A percentile compares a stretch with the other conserved stretches of the same genome.
These are phyloP conservation scores for Poecile montanus DNA, from an alignment of 2,797 vertebrate species.

Conservation along the genomic window DNA sequence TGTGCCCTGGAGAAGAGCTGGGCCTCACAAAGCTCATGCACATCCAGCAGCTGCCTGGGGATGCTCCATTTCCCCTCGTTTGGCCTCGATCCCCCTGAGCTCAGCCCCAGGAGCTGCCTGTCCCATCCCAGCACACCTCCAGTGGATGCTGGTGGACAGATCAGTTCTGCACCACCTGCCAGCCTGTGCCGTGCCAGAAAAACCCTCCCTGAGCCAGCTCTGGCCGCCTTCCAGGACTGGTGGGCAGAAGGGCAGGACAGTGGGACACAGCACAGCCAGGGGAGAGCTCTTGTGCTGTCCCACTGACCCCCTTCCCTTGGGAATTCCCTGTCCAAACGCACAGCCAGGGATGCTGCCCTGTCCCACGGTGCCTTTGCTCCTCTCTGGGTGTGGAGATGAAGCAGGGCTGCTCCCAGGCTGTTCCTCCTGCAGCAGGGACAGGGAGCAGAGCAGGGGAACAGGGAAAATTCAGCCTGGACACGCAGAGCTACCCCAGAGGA, in stretches of 20 bases:
- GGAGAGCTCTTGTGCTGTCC: neutral
- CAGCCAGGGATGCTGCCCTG: rapidly evolving
- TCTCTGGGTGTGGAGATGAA: rapidly evolving
- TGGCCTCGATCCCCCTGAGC: neutral
- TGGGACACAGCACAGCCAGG: neutral
- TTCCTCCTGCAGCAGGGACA: neutral
- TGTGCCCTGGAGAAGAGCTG: neutral
- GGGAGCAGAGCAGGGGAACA: neutral
- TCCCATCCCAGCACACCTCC: neutral
- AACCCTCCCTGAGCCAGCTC: neutral
- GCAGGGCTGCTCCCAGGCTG: neutral
- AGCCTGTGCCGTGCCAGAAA: neutral
- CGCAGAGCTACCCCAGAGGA: neutral
- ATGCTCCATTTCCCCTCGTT: neutral
- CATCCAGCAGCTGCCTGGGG: neutral
- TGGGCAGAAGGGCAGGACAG: neutral
- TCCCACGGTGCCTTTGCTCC: neutral
- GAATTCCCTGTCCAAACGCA: neutral
- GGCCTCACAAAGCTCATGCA: neutral
- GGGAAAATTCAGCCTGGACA: neutral
- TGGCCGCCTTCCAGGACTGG: neutral
- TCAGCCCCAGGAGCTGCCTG: neutral
- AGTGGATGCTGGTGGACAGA: neutral
- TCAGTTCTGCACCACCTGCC: constrained; percentile 6
- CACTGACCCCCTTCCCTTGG: neutral